phyloP scores from a whole-genome alignment of 2,888 invertebrate genomes.

The Copidosoma aretas region DNA sequence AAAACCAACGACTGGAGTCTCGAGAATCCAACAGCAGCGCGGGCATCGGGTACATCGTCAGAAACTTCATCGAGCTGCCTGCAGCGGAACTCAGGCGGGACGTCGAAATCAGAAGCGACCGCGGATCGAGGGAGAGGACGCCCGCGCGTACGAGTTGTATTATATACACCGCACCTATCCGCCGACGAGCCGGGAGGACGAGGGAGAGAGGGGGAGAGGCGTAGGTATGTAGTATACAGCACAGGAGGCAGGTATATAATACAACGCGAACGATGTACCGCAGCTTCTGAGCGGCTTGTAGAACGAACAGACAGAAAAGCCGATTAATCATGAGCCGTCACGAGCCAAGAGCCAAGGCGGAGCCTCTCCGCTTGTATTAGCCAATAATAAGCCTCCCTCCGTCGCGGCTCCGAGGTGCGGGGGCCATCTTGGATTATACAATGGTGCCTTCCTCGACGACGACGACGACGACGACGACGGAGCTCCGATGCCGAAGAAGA shows the following conservation, averaged over 20 bases:
- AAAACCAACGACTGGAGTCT: neutral
- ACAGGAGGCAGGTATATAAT: conserved; percentile 44
- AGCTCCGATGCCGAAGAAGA: conserved; percentile 51
- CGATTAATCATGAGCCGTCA: conserved; percentile 68
- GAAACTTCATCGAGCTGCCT: conserved; percentile 25
- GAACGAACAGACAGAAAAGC: conserved; percentile 62
- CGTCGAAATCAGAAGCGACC: conserved; percentile 26
- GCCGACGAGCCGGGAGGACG: neutral
- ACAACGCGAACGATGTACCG: conserved; percentile 49
- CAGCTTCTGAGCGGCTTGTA: conserved; percentile 59
- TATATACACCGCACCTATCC: no score
- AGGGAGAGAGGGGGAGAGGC: neutral
- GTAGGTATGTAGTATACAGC: conserved; percentile 3
- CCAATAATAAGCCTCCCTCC: conserved; percentile 67
- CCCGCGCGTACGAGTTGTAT: no score
- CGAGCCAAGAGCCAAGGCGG: conserved; percentile 67
- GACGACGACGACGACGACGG: conserved; percentile 13
- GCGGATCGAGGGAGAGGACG: conserved; percentile 9
- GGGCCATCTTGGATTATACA: conserved; percentile 67
- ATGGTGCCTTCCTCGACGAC: conserved; percentile 60
- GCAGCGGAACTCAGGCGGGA: neutral
- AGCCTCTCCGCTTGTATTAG: conserved; percentile 67
- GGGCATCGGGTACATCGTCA: neutral
- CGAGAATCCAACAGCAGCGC: conserved; percentile 3
- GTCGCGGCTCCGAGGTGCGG: conserved; percentile 57